Base-by-base conservation (phyloP, 2,888 invertebrate genomes). In the Teleiodes luculella region DNA sequence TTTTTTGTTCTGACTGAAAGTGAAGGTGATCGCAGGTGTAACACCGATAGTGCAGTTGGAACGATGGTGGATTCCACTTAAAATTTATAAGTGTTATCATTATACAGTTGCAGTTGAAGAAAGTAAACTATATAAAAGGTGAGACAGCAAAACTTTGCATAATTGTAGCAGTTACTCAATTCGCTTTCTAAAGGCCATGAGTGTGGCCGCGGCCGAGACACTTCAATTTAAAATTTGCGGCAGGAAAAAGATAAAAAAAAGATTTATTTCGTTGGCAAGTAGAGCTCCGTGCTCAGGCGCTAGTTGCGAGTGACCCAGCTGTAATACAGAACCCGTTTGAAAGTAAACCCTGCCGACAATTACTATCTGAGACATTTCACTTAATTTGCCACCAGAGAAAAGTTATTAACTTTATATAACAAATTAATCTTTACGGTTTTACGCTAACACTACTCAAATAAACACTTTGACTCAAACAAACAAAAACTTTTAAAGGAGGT, bases 121-220 rank as follows among this genome's bases (percentile, higher is more conserved):
- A 64, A 68, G 63, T 68, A 70, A 65, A 66, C 69, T 64, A 69
- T 67, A 70, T 67, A 68, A 70, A 68, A 82, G 85, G 86, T 57
- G 84, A 85, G 68, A 80, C 80, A 73, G 66, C 67, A 68, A 33
- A 67, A 67, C 68, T 74, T 71, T 67, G 61, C 64, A 67, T 68
- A 68, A 70, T 67, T 63, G 64, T 71, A 69, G 66, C 68, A 55
- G 70, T 75, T 70, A 77, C 72, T 74, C 79, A 82, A 82, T 77
- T 77, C 81, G 86, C 88, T 88, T 87, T 87, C 87, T 86, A 87
- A 83, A 84, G 78, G 74, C 87, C 87, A 82, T 87, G 87, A 86
- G 85, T 86, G 83, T 79, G 78, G 75, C 75, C 68, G 71, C 72
- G 72, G 81, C 80, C 80, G 83, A 81, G 80, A 82, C 66, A 61